A percentile compares a stretch with the other conserved stretches of the same genome.
Conservation (phyloP, 2,113 vertebrate species). For the Pionites leucogaster region DNA sequence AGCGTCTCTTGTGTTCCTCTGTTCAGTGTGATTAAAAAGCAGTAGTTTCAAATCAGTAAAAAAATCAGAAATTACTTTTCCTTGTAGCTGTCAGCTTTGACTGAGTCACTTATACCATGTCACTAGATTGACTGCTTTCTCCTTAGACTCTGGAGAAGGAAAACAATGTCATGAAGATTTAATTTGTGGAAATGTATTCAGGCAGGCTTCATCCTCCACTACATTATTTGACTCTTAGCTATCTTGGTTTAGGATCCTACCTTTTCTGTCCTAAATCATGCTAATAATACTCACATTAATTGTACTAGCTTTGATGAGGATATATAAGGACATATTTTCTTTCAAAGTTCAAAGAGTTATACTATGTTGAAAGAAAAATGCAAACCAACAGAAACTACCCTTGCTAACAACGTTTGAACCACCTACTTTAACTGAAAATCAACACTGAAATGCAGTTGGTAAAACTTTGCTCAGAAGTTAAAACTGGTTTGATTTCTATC, state of each 20-base stretch:
- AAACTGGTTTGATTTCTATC: not conserved
- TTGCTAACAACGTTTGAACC: not conserved
- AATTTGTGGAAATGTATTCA: not conserved
- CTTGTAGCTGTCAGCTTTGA: not conserved
- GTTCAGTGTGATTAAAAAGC: not conserved
- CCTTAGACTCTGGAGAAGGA: not conserved
- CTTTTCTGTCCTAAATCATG: not conserved
- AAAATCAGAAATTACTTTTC: not conserved
- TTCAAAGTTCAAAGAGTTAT: not conserved
- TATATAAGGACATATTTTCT: not conserved
- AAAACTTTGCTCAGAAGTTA: not conserved
- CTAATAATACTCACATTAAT: not conserved
- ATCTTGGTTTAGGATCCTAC: not conserved
- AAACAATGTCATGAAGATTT: not conserved
- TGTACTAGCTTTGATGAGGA: not conserved
- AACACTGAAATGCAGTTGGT: not conserved
- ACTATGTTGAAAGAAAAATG: not conserved
- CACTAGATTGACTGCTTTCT: not conserved
- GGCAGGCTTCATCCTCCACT: not conserved
- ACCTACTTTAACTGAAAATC: not conserved
- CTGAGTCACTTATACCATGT: not conserved
- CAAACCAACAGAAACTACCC: not conserved
- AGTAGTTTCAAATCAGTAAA: not conserved
- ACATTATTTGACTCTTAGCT: not conserved
- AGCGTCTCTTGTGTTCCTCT: not conserved